Conservation (phyloP, 2,888 invertebrate genomes). For the Rotaria sp. region DNA sequence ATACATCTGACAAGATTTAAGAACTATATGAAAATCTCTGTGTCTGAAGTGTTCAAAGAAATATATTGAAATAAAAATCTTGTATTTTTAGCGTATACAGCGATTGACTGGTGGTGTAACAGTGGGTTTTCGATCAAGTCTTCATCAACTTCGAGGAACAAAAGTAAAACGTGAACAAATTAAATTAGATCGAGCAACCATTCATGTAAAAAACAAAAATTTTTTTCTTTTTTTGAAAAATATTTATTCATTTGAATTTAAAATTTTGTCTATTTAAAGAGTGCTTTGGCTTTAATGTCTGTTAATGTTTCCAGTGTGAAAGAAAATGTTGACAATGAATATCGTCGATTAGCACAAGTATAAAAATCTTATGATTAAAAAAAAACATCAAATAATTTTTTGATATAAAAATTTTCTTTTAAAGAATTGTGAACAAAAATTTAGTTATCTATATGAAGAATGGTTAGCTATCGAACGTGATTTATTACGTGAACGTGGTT, state of each 20-base stretch:
- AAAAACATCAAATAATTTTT: not conserved
- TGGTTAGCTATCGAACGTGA: slow-evolving; percentile 84
- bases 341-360: slow-evolving; percentile 34
- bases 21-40: too few relatives aligned
- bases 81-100: slow-evolving; percentile 14
- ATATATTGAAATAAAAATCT: too few relatives aligned
- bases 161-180: slow-evolving; percentile 19
- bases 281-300: not conserved
- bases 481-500: slow-evolving; percentile 79
- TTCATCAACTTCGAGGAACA: slow-evolving; percentile 4
- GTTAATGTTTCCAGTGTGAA: slow-evolving; percentile 3
- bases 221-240: not conserved
- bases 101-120: slow-evolving; percentile 34
- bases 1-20: too few relatives aligned
- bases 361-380: not conserved
- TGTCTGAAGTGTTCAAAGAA: too few relatives aligned
- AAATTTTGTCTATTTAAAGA: not conserved
- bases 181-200: not conserved
- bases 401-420: slow-evolving; percentile 42
- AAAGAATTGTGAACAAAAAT: slow-evolving; percentile 70
- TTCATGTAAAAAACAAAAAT: not conserved
- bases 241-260: not conserved
- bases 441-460: slow-evolving; percentile 77
- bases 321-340: slow-evolving; percentile 30
- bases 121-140: slow-evolving; percentile 21